Evolutionary conservation across 2,113 vertebrate species (phyloP).

Genomic region (Mesembrinibis cayennensis): DNA sequence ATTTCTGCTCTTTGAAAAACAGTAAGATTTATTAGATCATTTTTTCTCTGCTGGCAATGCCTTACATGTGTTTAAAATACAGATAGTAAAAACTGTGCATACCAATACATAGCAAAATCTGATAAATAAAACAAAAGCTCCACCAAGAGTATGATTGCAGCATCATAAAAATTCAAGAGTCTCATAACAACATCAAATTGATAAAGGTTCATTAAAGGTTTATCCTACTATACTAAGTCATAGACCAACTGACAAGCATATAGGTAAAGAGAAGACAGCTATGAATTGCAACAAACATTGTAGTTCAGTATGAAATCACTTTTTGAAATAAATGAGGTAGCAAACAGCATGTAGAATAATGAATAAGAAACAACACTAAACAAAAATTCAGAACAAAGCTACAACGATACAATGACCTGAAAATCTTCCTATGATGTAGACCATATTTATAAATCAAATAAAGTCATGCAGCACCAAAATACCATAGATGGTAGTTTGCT

Average conservation of each 20-base stretch:
- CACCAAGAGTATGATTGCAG: constrained; percentile 53
- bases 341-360: not conserved
- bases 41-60: constrained; percentile 20
- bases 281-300: not conserved
- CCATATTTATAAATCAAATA: not conserved
- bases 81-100: not conserved
- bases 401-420: not conserved
- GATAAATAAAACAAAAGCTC: constrained; percentile 66
- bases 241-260: not conserved
- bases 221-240: not conserved
- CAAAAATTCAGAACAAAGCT: not conserved
- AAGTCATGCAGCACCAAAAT: not conserved
- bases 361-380: not conserved
- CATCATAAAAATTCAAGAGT: not conserved
- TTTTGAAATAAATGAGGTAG: constrained; percentile 10
- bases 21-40: constrained; percentile 36
- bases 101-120: not conserved
- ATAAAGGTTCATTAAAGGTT: constrained; percentile 10
- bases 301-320: not conserved
- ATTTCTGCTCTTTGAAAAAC: constrained; percentile 28
- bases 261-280: not conserved
- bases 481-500: not conserved
- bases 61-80: constrained; percentile 21
- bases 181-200: not conserved
- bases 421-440: not conserved